phyloP scores from a whole-genome alignment of 2,113 vertebrate genomes.

The Oncorhynchus kisutch region DNA sequence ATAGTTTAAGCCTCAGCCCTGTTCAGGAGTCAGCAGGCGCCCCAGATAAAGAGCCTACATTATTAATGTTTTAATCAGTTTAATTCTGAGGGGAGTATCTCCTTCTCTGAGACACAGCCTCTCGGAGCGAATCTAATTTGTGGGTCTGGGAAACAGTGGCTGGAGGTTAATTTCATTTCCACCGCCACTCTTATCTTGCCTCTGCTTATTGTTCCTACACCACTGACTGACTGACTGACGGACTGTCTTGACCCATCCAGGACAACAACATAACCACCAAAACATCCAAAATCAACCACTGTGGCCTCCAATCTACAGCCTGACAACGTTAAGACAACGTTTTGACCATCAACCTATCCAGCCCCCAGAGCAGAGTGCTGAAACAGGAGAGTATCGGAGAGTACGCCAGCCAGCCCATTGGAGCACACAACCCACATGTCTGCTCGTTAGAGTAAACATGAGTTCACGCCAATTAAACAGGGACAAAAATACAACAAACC shows the following conservation, averaged over 20 bases:
- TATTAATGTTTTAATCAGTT: slow-evolving; percentile 45
- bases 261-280: neutral
- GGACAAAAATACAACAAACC: slow-evolving; percentile 16
- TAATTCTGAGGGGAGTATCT: slow-evolving; percentile 54
- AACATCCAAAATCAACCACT: neutral
- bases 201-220: slow-evolving; percentile 41
- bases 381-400: slow-evolving; percentile 10
- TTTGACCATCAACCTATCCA: neutral
- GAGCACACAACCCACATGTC: slow-evolving; percentile 17
- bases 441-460: slow-evolving; percentile 27
- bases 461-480: slow-evolving; percentile 37
- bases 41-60: slow-evolving; percentile 65
- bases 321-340: neutral
- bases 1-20: slow-evolving; percentile 37
- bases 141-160: slow-evolving; percentile 53
- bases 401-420: slow-evolving; percentile 16
- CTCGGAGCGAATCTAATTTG: slow-evolving; percentile 67
- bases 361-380: neutral
- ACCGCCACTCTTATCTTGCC: slow-evolving; percentile 45
- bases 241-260: slow-evolving; percentile 8
- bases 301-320: neutral
- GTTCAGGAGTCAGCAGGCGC: slow-evolving; percentile 33
- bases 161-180: slow-evolving; percentile 67
- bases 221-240: slow-evolving; percentile 12
- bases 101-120: slow-evolving; percentile 43